Conservation (phyloP, 1,140 invertebrate species). For the Sarcophaga bullata region DNA sequence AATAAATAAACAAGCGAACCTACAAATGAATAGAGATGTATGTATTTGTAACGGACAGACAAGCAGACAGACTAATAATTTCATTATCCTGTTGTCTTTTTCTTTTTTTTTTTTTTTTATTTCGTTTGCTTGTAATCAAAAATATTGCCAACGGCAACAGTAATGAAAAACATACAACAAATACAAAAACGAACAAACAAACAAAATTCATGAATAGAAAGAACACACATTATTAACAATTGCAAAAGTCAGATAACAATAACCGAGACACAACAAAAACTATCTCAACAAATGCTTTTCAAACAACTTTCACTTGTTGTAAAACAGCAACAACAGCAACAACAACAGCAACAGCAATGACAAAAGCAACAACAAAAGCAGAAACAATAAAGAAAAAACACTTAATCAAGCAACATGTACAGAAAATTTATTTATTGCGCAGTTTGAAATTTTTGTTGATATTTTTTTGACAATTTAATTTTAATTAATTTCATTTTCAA, state of each 20-base stretch:
- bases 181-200: too few relatives aligned
- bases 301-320: too few relatives aligned
- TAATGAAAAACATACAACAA: neutral
- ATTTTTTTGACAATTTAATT: neutral
- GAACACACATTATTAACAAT: neutral
- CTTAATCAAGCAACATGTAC: neutral
- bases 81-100: neutral
- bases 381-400: neutral
- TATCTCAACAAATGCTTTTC: too few relatives aligned
- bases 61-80: neutral
- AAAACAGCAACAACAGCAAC: neutral
- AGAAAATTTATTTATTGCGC: neutral
- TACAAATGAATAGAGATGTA: neutral
- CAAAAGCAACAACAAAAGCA: neutral
- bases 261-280: too few relatives aligned
- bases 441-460: neutral
- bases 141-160: neutral
- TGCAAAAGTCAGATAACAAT: too few relatives aligned
- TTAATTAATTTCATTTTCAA: neutral
- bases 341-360: neutral
- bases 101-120: neutral
- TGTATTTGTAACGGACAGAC: neutral
- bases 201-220: neutral
- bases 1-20: conserved; percentile 27
- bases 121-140: conserved; percentile 12